These are phyloP conservation scores for Lepidocolaptes lacrymiger DNA, from an alignment of 2,797 vertebrate genomes.

Conservation along the genomic window DNA sequence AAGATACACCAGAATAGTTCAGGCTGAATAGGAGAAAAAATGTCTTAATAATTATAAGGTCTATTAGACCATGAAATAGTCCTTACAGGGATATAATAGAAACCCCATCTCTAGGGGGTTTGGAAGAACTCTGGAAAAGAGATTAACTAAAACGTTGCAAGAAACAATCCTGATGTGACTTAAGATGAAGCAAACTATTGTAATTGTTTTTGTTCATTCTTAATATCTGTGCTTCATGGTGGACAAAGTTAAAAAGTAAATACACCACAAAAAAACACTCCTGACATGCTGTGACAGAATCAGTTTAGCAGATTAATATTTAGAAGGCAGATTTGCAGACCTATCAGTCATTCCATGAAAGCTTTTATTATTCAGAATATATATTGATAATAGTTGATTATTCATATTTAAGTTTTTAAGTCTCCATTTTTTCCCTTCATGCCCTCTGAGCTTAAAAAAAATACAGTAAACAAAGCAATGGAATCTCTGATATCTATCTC, in stretches of 20 bases:
- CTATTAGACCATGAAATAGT: not conserved
- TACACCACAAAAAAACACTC: not conserved
- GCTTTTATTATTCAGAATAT: not conserved
- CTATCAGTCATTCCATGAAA: not conserved
- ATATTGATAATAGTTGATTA: not conserved
- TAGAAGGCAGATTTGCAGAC: not conserved
- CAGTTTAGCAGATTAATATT: not conserved
- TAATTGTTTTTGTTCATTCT: not conserved
- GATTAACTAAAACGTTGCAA: not conserved
- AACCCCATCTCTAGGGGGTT: not conserved
- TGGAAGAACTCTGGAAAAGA: not conserved
- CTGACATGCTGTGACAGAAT: not conserved
- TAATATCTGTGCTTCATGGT: not conserved
- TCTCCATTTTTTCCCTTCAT: not conserved
- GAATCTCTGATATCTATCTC: not conserved
- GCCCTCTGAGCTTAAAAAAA: not conserved
- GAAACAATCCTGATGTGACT: not conserved
- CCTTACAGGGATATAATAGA: not conserved
- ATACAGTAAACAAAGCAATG: not conserved
- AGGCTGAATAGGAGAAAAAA: not conserved
- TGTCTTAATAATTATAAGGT: not conserved
- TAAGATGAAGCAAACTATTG: not conserved
- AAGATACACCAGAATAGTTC: not conserved
- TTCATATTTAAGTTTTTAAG: not conserved
- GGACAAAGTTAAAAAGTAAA: not conserved